These are phyloP conservation scores for Brachionus koreanus DNA, from an alignment of 1,140 invertebrate genomes.

Conservation along the genomic window DNA sequence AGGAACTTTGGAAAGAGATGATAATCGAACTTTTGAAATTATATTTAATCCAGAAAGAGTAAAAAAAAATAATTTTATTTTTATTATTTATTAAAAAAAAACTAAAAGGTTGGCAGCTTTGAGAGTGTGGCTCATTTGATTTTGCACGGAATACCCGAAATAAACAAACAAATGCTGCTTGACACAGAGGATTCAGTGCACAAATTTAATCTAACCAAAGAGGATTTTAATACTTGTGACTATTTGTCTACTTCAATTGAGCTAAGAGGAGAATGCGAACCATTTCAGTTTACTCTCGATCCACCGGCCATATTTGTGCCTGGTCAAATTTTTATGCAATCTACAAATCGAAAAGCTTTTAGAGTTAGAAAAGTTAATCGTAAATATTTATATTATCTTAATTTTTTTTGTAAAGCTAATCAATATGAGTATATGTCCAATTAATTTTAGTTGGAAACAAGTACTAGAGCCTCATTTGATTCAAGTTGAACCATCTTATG, in stretches of 20 bases:
- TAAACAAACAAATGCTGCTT: slow-evolving; percentile 45
- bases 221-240: slow-evolving; percentile 17
- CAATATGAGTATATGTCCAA: slow-evolving; percentile 55
- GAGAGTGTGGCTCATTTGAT: slow-evolving; percentile 55
- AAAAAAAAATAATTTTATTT: not conserved
- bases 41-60: slow-evolving; percentile 10
- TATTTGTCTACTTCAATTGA: slow-evolving; percentile 52
- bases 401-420: slow-evolving; percentile 51
- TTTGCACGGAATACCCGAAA: slow-evolving; percentile 51
- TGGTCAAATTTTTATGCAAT: slow-evolving; percentile 51
- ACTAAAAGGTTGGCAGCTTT: slow-evolving; percentile 51
- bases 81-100: not conserved
- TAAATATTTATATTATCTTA: not conserved
- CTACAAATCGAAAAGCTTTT: slow-evolving; percentile 53
- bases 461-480: slow-evolving; percentile 49
- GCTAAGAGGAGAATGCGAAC: slow-evolving; percentile 53
- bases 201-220: not conserved
- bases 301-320: slow-evolving; percentile 54
- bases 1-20: slow-evolving; percentile 38
- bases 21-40: slow-evolving; percentile 42
- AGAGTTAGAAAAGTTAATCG: slow-evolving; percentile 48
- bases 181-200: not conserved
- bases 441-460: slow-evolving; percentile 57
- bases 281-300: slow-evolving; percentile 54
- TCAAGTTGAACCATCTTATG: slow-evolving; percentile 57